Conservation (phyloP, 1,140 invertebrate species). For the Bombus confusus region DNA sequence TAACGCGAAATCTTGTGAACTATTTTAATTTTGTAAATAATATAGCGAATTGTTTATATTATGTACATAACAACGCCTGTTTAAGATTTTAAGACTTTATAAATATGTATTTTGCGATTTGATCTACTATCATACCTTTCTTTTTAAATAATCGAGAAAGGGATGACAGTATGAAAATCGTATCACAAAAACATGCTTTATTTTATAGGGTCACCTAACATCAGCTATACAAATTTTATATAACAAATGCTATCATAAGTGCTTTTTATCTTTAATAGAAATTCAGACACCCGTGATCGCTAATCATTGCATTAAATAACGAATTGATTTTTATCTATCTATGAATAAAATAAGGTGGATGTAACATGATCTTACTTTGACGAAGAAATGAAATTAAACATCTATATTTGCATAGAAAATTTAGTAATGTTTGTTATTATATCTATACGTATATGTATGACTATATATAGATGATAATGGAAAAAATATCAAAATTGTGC, state of each 20-base stretch:
- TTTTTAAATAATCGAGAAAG: neutral
- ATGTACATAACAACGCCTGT: conserved; percentile 64
- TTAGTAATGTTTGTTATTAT: neutral
- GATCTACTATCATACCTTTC: neutral
- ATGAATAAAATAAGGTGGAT: neutral
- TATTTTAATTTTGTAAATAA: conserved; percentile 63
- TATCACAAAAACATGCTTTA: conserved; percentile 17
- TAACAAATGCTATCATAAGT: neutral
- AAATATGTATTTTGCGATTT: conserved; percentile 41
- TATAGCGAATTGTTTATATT: conserved; percentile 48
- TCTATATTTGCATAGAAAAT: neutral
- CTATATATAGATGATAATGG: neutral
- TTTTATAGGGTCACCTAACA: conserved; percentile 28
- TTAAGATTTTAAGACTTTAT: conserved; percentile 42
- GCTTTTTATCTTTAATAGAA: conserved; percentile 15
- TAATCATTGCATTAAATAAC: neutral
- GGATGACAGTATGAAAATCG: neutral
- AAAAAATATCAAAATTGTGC: neutral
- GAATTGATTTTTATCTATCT: neutral
- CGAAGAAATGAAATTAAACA: neutral
- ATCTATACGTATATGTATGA: neutral
- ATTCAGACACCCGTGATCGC: conserved; percentile 3
- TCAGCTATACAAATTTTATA: conserved; percentile 17
- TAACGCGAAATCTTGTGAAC: conserved; percentile 33
- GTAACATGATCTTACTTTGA: neutral